Conservation (phyloP, 2,797 vertebrate genomes). For the Tamandua tetradactyla region DNA sequence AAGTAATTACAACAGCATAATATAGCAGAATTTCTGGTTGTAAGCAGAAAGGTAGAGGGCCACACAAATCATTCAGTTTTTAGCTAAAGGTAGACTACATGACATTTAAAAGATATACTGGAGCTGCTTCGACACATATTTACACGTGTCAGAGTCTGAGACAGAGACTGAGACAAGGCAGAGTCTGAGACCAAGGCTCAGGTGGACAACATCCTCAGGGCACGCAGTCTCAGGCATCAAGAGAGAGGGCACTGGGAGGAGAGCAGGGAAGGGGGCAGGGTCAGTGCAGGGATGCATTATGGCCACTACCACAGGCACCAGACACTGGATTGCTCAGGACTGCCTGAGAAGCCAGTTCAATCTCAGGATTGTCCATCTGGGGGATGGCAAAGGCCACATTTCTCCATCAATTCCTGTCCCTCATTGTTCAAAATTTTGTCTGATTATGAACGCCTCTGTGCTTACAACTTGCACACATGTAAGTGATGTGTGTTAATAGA, state of each 20-base stretch:
- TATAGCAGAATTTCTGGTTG: not conserved
- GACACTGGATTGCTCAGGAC: not conserved
- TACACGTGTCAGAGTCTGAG: too few relatives aligned
- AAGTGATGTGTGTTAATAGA: not conserved
- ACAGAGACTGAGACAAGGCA: too few relatives aligned
- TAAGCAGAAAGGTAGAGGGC: not conserved
- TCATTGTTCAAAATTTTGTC: not conserved
- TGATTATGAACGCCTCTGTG: not conserved
- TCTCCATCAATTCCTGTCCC: not conserved
- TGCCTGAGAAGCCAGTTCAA: not conserved
- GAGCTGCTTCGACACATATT: not conserved
- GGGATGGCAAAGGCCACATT: not conserved
- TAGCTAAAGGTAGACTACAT: not conserved
- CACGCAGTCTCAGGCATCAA: not conserved
- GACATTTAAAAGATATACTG: not conserved
- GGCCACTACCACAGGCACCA: rapidly evolving
- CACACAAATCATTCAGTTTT: not conserved
- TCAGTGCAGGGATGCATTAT: rapidly evolving
- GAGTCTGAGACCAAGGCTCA: not conserved
- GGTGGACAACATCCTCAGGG: not conserved
- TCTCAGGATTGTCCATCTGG: not conserved
- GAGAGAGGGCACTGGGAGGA: not conserved
- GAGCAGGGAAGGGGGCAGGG: not conserved
- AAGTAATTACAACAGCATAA: not conserved
- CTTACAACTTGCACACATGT: not conserved